phyloP scores from a whole-genome alignment of 2,797 vertebrate genomes.

The Hippopotamyrus pictus region DNA sequence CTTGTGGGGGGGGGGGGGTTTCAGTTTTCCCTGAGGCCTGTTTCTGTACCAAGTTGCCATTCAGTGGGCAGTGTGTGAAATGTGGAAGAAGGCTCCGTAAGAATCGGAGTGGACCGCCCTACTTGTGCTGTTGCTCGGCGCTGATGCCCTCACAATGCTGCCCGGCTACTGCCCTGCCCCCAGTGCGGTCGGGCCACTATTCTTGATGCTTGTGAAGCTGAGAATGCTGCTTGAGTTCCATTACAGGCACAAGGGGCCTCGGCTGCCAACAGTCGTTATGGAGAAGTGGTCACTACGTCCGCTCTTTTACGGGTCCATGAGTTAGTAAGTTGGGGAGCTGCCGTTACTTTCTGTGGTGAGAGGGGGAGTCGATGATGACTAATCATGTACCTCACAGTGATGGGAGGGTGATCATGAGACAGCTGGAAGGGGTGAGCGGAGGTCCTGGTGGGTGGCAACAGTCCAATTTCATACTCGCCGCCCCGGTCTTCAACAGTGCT shows the following conservation, averaged over 20 bases:
- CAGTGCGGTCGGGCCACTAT: not conserved
- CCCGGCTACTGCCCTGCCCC: not conserved
- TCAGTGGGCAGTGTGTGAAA: not conserved
- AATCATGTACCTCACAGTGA: not conserved
- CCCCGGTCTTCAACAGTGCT: not conserved
- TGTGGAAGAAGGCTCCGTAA: not conserved
- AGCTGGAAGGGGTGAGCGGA: not conserved
- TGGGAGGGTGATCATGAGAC: not conserved
- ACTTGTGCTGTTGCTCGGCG: not conserved
- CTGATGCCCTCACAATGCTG: not conserved
- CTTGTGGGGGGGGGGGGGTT: slow-evolving; percentile 28
- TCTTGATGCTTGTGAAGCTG: not conserved
- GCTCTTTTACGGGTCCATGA: not conserved
- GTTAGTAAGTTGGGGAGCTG: not conserved
- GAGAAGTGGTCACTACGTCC: not conserved
- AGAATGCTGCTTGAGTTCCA: not conserved
- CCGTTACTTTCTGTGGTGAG: not conserved
- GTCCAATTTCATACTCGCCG: not conserved
- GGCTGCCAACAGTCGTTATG: not conserved
- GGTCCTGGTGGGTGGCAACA: not conserved
- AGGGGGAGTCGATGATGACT: not conserved
- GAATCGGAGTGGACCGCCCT: not conserved
- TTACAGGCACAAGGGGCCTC: not conserved
- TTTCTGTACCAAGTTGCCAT: slow-evolving; percentile 38
- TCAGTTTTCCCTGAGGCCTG: slow-evolving; percentile 36